phyloP scores from a whole-genome alignment of 2,113 vertebrate genomes.

The Zapus hudsonius region DNA sequence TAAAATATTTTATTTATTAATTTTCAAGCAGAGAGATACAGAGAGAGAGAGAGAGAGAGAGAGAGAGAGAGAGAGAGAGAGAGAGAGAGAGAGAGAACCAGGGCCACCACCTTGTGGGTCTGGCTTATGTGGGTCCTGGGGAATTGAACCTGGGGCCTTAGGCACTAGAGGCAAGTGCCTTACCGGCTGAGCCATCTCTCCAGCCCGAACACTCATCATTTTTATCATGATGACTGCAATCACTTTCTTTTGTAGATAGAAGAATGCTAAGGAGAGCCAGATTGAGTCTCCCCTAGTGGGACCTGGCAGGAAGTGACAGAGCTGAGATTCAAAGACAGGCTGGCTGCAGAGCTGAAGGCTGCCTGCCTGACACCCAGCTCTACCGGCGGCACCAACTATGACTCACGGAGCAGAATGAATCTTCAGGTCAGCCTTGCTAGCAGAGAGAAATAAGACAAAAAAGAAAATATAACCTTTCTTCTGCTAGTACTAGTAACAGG shows the following conservation, averaged over 20 bases:
- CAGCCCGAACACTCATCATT: neutral
- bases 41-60: too few relatives aligned
- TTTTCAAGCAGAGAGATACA: too few relatives aligned
- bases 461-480: neutral
- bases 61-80: too few relatives aligned
- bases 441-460: too few relatives aligned
- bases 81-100: too few relatives aligned
- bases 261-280: neutral
- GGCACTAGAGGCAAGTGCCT: too few relatives aligned
- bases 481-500: neutral
- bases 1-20: too few relatives aligned
- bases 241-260: neutral
- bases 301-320: neutral
- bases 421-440: neutral
- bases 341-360: rapidly evolving
- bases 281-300: neutral
- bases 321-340: neutral
- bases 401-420: rapidly evolving
- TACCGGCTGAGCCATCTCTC: too few relatives aligned
- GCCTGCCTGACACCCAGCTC: rapidly evolving
- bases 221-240: neutral
- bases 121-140: too few relatives aligned
- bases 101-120: too few relatives aligned
- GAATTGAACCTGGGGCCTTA: too few relatives aligned
- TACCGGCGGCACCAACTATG: neutral